Evolutionary conservation across 2,888 invertebrate genomes (phyloP).

Genomic region (Lepas anatifera): DNA sequence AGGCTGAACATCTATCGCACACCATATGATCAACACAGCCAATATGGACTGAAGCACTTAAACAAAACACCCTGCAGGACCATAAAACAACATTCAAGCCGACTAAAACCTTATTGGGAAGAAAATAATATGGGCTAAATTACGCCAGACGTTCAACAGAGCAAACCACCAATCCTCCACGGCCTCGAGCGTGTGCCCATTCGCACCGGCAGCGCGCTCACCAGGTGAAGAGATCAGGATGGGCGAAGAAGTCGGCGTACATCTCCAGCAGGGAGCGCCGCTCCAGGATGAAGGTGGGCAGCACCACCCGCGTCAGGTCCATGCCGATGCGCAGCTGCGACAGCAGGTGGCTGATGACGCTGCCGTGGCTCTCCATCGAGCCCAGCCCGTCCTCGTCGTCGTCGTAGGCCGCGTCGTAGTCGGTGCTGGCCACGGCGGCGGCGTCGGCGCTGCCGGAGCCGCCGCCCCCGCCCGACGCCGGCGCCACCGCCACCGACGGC

Average conservation of each 20-base stretch:
- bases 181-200: too few species aligned
- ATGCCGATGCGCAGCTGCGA: slow-evolving; percentile 96
- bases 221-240: slow-evolving; percentile 95
- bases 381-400: slow-evolving; percentile 58
- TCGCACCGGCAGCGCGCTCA: slow-evolving; percentile 35
- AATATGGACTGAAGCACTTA: too few species aligned
- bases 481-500: neutral
- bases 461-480: neutral
- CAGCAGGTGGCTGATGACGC: slow-evolving; percentile 88
- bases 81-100: too few species aligned
- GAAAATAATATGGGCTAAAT: too few species aligned
- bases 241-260: slow-evolving; percentile 99
- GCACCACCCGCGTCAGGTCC: slow-evolving; percentile 97
- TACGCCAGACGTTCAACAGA: too few species aligned
- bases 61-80: too few species aligned
- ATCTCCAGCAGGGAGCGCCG: slow-evolving; percentile 94
- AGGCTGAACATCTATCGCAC: too few species aligned
- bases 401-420: slow-evolving; percentile 58
- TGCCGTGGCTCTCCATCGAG: slow-evolving; percentile 91
- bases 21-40: too few species aligned
- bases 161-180: too few species aligned
- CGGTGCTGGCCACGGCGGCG: slow-evolving; percentile 34
- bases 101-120: too few species aligned
- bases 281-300: slow-evolving; percentile 97
- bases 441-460: neutral